These are phyloP conservation scores for Hyalella azteca DNA, from an alignment of 2,888 invertebrate genomes.

Conservation along the genomic window DNA sequence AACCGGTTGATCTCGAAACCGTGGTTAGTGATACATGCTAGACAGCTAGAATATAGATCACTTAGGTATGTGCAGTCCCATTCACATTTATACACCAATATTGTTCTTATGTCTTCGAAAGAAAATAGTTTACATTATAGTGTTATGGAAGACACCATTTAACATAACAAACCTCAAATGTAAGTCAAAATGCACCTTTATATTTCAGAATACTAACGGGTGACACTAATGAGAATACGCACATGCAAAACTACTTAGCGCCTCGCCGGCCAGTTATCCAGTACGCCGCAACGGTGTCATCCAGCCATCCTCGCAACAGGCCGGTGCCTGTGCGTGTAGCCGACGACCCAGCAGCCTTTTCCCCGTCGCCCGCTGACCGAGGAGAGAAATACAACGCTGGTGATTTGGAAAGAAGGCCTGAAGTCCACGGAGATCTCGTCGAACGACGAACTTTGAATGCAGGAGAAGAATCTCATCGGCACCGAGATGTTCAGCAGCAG, in stretches of 20 bases:
- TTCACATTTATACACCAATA: too few relatives aligned
- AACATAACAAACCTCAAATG: too few relatives aligned
- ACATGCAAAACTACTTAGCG: not conserved
- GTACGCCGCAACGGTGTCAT: not conserved
- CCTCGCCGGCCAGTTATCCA: not conserved
- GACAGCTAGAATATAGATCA: too few relatives aligned
- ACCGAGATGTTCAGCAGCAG: not conserved
- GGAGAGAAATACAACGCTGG: not conserved
- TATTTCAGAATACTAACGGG: slow-evolving; percentile 11
- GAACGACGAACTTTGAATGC: not conserved
- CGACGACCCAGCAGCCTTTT: not conserved
- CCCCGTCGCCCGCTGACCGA: not conserved
- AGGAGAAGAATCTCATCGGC: not conserved
- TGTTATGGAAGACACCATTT: too few relatives aligned
- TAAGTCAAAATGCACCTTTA: too few relatives aligned
- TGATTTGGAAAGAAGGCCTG: not conserved
- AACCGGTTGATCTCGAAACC: too few relatives aligned
- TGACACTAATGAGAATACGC: not conserved
- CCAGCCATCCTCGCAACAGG: not conserved
- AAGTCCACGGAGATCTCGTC: not conserved
- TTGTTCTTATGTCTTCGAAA: too few relatives aligned
- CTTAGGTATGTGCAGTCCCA: too few relatives aligned
- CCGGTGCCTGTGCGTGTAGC: not conserved
- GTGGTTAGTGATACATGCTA: too few relatives aligned
- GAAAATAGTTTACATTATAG: too few relatives aligned